Percentiles rank a stretch among this genome's conserved stretches.
Evolutionary conservation across 2,797 vertebrate species (phyloP).

Genomic region (Ctenopoma kingsleyae): DNA sequence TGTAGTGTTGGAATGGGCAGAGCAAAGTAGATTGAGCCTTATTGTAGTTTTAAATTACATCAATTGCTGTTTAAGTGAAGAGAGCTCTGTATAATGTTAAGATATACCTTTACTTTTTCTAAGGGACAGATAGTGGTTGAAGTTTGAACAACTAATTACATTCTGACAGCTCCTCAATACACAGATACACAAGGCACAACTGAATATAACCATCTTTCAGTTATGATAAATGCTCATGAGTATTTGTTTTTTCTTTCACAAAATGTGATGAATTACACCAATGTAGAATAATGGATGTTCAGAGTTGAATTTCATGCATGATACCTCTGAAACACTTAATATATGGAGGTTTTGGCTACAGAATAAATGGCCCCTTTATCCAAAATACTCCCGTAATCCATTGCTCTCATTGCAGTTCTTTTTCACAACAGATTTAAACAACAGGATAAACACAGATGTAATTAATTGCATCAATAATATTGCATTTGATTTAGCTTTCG

Average conservation of each 20-base stretch:
- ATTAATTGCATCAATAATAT: constrained; percentile 12
- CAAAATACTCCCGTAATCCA: not conserved
- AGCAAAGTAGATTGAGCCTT: too few species aligned
- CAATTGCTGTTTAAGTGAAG: too few species aligned
- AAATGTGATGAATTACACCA: not conserved
- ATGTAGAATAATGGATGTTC: too few species aligned
- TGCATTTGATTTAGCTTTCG: constrained; percentile 11
- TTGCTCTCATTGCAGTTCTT: not conserved
- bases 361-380: too few species aligned
- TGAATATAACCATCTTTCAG: not conserved
- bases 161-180: too few species aligned
- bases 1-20: too few species aligned
- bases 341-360: too few species aligned
- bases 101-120: not conserved
- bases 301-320: too few species aligned
- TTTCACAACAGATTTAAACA: constrained; percentile 9
- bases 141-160: not conserved
- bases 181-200: not conserved
- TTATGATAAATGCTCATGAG: not conserved
- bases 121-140: not conserved
- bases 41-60: too few species aligned
- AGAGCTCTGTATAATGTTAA: too few species aligned
- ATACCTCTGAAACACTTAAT: not conserved
- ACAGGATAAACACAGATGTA: not conserved
- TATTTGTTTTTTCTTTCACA: not conserved